Conservation (phyloP, 2,888 invertebrate genomes). For the Acrobasis repandana region DNA sequence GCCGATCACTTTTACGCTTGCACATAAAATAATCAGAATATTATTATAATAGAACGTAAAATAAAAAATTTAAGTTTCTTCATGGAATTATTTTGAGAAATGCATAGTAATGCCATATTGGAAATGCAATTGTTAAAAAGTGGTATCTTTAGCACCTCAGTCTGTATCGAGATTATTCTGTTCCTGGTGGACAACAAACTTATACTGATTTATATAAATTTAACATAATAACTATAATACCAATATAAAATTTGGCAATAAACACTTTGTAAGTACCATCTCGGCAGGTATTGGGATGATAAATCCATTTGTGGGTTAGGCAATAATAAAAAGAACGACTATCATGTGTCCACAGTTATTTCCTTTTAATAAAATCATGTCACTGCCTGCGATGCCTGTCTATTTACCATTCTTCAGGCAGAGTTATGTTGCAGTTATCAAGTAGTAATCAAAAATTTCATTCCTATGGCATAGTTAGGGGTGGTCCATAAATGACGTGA, state of each 20-base stretch:
- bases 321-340: not conserved
- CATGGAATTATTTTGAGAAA: conserved; percentile 33
- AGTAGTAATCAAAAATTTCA: no score
- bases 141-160: conserved; percentile 60
- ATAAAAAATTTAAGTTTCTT: conserved; percentile 24
- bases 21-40: not conserved
- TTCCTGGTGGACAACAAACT: conserved; percentile 51
- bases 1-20: conserved; percentile 25
- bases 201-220: conserved; percentile 24
- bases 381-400: no score
- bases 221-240: conserved; percentile 32
- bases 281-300: conserved; percentile 5
- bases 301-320: not conserved
- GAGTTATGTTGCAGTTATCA: no score
- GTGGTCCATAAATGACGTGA: no score
- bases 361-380: not conserved
- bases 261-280: conserved; percentile 3
- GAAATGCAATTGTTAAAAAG: conserved; percentile 44
- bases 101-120: conserved; percentile 37
- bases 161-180: conserved; percentile 54
- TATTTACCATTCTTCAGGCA: no score
- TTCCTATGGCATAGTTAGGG: no score
- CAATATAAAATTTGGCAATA: conserved; percentile 20
- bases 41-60: not conserved
- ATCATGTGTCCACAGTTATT: not conserved